These are phyloP conservation scores for Flabesymbios commensalis DNA, from an alignment of 2,888 invertebrate species.

Conservation along the genomic window DNA sequence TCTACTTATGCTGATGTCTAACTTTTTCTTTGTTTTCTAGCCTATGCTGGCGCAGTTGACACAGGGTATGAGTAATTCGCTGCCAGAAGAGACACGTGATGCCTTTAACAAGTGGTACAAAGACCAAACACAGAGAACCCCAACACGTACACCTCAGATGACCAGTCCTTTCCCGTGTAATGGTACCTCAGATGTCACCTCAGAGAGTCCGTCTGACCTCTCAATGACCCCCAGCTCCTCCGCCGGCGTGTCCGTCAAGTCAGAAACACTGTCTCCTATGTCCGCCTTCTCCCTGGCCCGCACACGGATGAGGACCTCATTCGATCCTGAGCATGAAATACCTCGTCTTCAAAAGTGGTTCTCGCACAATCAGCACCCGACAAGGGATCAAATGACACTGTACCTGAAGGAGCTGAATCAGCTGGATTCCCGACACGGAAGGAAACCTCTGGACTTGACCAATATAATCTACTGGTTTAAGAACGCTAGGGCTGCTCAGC, in stretches of 20 bases:
- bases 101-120: constrained; percentile 92
- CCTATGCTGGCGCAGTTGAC: too few relatives aligned
- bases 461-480: constrained; percentile 90
- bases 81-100: constrained; percentile 79
- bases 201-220: not conserved
- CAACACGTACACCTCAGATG: constrained; percentile 16
- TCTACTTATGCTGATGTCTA: too few relatives aligned
- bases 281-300: constrained; percentile 6
- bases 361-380: constrained; percentile 94
- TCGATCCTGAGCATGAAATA: constrained; percentile 94
- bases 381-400: constrained; percentile 92
- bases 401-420: constrained; percentile 93
- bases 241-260: not conserved
- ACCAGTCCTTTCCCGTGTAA: not conserved
- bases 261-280: constrained; percentile 5
- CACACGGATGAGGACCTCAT: constrained; percentile 88
- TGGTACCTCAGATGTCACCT: constrained; percentile 25
- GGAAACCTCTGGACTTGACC: constrained; percentile 92
- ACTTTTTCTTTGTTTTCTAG: too few relatives aligned
- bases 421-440: constrained; percentile 79
- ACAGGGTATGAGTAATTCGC: too few relatives aligned
- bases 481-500: constrained; percentile 93
- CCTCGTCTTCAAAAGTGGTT: constrained; percentile 97
- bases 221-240: not conserved
- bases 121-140: constrained; percentile 15